Evolutionary conservation across 2,888 invertebrate genomes (phyloP), one percentile per base, ranked within the genome.

Genomic region (Diabrotica balteata): DNA sequence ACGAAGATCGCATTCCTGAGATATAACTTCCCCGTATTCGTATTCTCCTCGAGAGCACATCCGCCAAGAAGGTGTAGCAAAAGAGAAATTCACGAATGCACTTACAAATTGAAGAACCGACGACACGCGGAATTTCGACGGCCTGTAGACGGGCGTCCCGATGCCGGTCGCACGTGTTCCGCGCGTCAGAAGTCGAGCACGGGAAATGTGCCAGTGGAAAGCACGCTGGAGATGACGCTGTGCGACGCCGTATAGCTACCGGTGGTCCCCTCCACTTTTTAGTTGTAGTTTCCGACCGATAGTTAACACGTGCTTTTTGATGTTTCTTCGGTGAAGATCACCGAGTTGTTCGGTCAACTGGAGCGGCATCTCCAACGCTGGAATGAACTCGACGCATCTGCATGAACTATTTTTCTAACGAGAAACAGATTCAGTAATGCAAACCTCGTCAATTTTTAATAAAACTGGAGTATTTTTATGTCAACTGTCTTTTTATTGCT

Each of bases 181-280:
- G 66, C 66, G 58, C 66, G 66, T 62, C 58, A 62, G 66, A 66
- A 57, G 66, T 53, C 62, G 62, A 46, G 49, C 61, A 57, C 62
- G 66, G 54, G 57, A 57, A 64, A 59, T 64, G 64, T 64, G 43
- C 50, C 52, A 45, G 59, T 51, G 50, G 51, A 42, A 59, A 64
- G 43, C 59, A 55, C 55, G 59, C 64, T 64, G 64, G 52, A 63
- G 62, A 63, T 46, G 55, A 44, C 59, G 64, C 53, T 49, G 50
- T 65, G 64, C 53, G 64, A n/a, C 59, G 64, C 52, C 43, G 52
- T 59, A 22, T 17, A 52, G 9, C 44, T 32, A 32, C 32, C 44
- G 47, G 9, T n/a, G 52, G 11, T 51, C 60, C 55, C 60, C 60
- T 52, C 60, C 32, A 51, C 51, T 50, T 10, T 50, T 8, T 43